Percentiles rank a stretch among this genome's conserved stretches.
These are phyloP conservation scores for Limenitis arthemis DNA, from an alignment of 2,888 invertebrate species.

Conservation along the genomic window DNA sequence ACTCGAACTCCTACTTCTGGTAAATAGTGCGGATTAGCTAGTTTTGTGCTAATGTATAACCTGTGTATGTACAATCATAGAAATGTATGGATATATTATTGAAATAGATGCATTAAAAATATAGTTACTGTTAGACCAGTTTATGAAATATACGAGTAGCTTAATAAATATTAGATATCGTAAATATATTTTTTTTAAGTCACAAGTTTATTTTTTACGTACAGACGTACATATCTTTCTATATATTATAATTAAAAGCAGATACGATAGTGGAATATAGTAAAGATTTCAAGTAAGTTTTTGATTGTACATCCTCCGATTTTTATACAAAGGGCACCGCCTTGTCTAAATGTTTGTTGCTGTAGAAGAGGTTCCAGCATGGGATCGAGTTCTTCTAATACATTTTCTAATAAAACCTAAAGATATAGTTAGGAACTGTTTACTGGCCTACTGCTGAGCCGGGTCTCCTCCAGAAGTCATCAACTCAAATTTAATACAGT, in stretches of 20 bases:
- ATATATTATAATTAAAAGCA: no score
- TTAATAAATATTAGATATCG: background rate
- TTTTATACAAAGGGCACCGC: conserved; percentile 88
- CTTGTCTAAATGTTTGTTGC: conserved; percentile 92
- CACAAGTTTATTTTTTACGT: no score
- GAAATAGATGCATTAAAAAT: background rate
- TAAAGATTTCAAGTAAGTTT: conserved; percentile 82
- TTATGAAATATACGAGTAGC: background rate
- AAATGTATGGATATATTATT: no score
- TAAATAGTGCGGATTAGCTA: conserved; percentile 93
- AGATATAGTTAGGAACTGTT: background rate
- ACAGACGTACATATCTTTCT: no score
- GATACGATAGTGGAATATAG: conserved; percentile 93
- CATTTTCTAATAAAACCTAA: conserved; percentile 88
- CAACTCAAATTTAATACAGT: no score
- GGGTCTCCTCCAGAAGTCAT: no score
- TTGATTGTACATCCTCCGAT: no score
- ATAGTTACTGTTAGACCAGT: background rate
- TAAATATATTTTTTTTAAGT: no score
- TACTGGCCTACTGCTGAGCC: no score
- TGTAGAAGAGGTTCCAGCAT: conserved; percentile 91
- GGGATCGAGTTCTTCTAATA: conserved; percentile 93
- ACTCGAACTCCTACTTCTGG: conserved; percentile 95
- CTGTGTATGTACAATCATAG: conserved; percentile 46
- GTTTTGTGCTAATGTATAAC: conserved; percentile 93